These are phyloP conservation scores for Aphelocoma coerulescens DNA, from an alignment of 2,113 vertebrate genomes.

Conservation along the genomic window DNA sequence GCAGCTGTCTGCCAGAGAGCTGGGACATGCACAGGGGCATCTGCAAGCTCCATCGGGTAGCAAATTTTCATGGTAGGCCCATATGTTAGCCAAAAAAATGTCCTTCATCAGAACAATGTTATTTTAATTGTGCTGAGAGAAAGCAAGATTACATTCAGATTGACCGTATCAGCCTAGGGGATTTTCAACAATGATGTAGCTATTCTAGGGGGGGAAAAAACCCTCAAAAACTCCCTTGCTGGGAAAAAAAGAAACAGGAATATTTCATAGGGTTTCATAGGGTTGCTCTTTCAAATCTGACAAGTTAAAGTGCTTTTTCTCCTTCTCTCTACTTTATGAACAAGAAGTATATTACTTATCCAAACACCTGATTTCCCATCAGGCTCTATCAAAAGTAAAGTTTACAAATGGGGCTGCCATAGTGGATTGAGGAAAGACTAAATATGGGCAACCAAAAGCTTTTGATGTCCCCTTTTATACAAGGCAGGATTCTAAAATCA, in stretches of 20 bases:
- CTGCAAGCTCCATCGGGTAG: neutral
- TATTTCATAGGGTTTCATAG: neutral
- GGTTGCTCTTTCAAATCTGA: neutral
- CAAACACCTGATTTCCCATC: neutral
- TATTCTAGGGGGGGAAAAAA: neutral
- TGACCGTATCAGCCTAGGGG: neutral
- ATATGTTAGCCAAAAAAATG: neutral
- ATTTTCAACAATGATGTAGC: neutral
- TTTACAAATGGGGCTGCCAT: neutral
- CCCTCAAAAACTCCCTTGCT: neutral
- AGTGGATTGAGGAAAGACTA: neutral
- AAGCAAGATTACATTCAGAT: neutral
- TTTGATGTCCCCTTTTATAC: neutral
- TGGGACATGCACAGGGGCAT: neutral
- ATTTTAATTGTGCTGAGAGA: neutral
- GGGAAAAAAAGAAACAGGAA: neutral
- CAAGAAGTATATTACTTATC: neutral
- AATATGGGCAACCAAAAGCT: neutral
- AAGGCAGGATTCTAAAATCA: neutral
- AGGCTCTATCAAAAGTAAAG: neutral
- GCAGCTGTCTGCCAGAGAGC: constrained; percentile 25
- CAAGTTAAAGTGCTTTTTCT: neutral
- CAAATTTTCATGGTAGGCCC: neutral
- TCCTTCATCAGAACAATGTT: neutral
- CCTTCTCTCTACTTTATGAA: neutral